Conservation (phyloP, 2,113 vertebrate species). For the Protomyctophum bolini region DNA sequence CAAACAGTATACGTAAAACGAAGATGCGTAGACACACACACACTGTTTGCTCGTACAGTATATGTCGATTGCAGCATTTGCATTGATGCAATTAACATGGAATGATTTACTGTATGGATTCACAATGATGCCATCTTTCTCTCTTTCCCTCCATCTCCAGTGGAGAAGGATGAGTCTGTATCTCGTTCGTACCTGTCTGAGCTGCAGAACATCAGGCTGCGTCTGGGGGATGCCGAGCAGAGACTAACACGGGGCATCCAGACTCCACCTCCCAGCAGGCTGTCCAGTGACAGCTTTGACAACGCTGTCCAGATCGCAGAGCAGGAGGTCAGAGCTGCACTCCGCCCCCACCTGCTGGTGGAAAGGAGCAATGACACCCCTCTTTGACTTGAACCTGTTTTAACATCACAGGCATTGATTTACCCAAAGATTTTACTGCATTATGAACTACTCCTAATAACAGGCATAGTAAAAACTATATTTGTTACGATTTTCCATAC, state of each 20-base stretch:
- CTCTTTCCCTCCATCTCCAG: slow-evolving; percentile 65
- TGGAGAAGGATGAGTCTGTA: slow-evolving; percentile 91
- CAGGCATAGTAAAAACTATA: no score
- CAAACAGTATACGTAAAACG: no score
- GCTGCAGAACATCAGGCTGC: slow-evolving; percentile 86
- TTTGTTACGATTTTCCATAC: no score
- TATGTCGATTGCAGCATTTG: no score
- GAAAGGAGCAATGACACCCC: not conserved
- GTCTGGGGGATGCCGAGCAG: slow-evolving; percentile 87
- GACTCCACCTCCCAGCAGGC: slow-evolving; percentile 70
- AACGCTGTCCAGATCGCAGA: slow-evolving; percentile 82
- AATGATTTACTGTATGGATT: not conserved
- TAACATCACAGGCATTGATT: not conserved
- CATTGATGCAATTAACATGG: no score
- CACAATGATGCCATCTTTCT: not conserved
- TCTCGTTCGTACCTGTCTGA: slow-evolving; percentile 89
- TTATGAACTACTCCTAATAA: no score
- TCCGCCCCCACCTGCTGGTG: slow-evolving; percentile 54
- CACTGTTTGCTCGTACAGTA: no score
- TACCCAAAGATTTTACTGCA: no score
- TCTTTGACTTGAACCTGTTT: not conserved
- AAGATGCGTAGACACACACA: no score
- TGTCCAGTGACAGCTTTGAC: slow-evolving; percentile 75
- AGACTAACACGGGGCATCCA: slow-evolving; percentile 83
- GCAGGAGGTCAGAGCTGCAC: slow-evolving; percentile 85